Base-by-base conservation (phyloP, 1,140 invertebrate species). In the Gyrodactylus salaris region DNA sequence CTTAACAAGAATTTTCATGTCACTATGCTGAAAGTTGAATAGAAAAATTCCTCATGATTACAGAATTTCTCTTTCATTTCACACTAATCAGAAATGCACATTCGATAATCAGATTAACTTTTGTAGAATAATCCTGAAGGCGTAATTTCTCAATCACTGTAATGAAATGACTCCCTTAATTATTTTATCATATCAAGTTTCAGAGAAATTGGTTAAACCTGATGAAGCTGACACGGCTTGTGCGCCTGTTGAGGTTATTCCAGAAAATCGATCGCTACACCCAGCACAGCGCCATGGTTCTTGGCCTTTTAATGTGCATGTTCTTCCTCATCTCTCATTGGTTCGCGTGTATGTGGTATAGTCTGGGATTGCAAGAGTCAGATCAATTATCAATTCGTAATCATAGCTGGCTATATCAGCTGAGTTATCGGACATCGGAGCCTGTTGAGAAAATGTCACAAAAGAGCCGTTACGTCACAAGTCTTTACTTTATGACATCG, bases 401-500 rank as follows among this genome's bases (percentile, higher is more conserved):
- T 68, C 23, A 26, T 34, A 73, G 72, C 26, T 24, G 26, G 69
- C 69, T 54, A n/a, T 54, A 16, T 54, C 34, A 54, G 7, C 34
- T 54, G n/a, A n/a, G 7, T n/a, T 7, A 54, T 7, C 7, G n/a
- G 34, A 54, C 34, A 7, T 54, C 34, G n/a, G 34, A 16, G 7
- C 7, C 7, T 54, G 7, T 54, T 16, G 34, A 54, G n/a, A 54
- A 54, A 16, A 54, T 54, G 7, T 54, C 34, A 7, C 34, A 16
- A 54, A 7, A 54, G n/a, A 54, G 34, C n/a, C 34, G 34, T 54
- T 95, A 93, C 83, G 88, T 93, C 76, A 93, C 89, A 71, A 89
- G 91, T 69, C 85, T 95, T 73, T 94, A 96, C 83, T 96, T 94
- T 83, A 95, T 91, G 73, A 95, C 94, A 90, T 93, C 91, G 75